Percentiles rank a stretch among this genome's conserved stretches.
These are phyloP conservation scores for Sphecodes monilicornis DNA, from an alignment of 2,888 invertebrate genomes.

Conservation along the genomic window DNA sequence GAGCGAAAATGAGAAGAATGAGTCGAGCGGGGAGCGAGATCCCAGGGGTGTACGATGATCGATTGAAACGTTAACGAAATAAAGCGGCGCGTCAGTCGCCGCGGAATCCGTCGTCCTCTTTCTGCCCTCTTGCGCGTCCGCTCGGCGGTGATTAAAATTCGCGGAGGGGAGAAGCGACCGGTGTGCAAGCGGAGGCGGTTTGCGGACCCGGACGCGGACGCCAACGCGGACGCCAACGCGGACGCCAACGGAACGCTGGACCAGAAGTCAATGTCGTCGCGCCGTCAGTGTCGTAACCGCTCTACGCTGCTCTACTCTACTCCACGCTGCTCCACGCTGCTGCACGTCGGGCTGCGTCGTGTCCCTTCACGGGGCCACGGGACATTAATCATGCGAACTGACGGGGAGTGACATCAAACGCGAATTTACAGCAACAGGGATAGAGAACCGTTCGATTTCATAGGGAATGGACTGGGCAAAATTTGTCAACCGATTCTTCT, in stretches of 20 bases:
- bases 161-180: slow-evolving; percentile 25
- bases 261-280: background rate
- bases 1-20: slow-evolving; percentile 33
- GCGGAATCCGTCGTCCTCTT: slow-evolving; percentile 57
- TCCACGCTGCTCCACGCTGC: background rate
- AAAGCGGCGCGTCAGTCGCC: slow-evolving; percentile 72
- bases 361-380: slow-evolving; percentile 36
- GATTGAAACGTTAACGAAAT: slow-evolving; percentile 78
- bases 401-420: slow-evolving; percentile 78
- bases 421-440: slow-evolving; percentile 72
- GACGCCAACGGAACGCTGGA: slow-evolving; percentile 22
- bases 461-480: slow-evolving; percentile 63
- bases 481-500: slow-evolving; percentile 70
- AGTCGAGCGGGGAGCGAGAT: slow-evolving; percentile 52
- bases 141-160: slow-evolving; percentile 67
- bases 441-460: slow-evolving; percentile 73
- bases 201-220: background rate
- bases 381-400: slow-evolving; percentile 79
- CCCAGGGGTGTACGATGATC: slow-evolving; percentile 72
- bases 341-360: slow-evolving; percentile 3
- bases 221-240: background rate
- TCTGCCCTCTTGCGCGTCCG: slow-evolving; percentile 35
- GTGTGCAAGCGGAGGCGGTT: slow-evolving; percentile 23
- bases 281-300: background rate
- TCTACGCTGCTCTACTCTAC: background rate